Evolutionary conservation across 2,888 invertebrate genomes (phyloP), one percentile per base, ranked within the genome.

Genomic region (Hypomecis atomaria): DNA sequence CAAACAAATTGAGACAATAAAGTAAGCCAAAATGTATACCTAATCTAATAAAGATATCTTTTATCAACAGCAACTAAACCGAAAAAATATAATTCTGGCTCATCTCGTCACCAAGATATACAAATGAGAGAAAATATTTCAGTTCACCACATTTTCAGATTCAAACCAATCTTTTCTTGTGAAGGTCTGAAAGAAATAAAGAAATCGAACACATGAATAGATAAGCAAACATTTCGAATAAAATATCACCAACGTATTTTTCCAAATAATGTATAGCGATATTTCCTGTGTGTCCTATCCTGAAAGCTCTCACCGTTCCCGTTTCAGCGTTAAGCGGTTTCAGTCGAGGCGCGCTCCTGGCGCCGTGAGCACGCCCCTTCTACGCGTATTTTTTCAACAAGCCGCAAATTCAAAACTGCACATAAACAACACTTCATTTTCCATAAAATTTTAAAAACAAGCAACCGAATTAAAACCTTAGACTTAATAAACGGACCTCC

Each of bases 291-390:
- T 6, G 8, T 6, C 36, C 50, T 42, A 42, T 65, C 60, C 66
- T 64, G 66, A 69, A 66, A 65, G 62, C 62, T 63, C 5, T 23
- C 23, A 40, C 0, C 40, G 10, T 33, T 60, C 47, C 53, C 45
- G 8, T 56, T 40, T 56, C 56, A 59, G 52, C 45, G 48, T 40
- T 56, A 52, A 59, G 52, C 45, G 48, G 55, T 33, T 67, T 71
- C 71, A 72, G 72, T 72, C 60, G 64, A 54, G 59, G 65, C 67
- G 68, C 65, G 65, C 54, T 64, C 58, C 59, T 52, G 66, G 69
- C 65, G 71, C 44, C 55, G 65, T 8, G n/a, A 60, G 60, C 66
- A 71, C 72, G 72, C 60, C 33, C 55, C 57, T 53, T 53, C 43
- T 55, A 10, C 52, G 47, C 59, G 55, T 53, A 9, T 6, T 10